Percentiles rank a stretch among this genome's conserved stretches.
These are phyloP conservation scores for Phymorhynchus buccinoides DNA, from an alignment of 1,140 invertebrate species.

Conservation along the genomic window DNA sequence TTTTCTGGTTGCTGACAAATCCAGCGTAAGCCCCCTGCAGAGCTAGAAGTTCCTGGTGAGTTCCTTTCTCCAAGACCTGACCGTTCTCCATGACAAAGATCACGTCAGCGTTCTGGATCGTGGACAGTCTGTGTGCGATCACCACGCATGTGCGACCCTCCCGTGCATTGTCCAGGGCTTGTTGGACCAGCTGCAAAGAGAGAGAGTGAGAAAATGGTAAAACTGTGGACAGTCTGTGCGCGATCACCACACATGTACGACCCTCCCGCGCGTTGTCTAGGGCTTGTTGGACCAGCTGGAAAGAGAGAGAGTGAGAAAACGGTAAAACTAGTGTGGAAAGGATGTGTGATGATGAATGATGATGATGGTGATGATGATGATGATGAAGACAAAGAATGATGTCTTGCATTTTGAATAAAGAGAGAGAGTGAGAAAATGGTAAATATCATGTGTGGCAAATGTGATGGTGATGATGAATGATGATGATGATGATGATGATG, in stretches of 20 bases:
- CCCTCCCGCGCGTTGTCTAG: constrained; percentile 67
- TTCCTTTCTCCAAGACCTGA: constrained; percentile 70
- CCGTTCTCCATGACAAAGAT: constrained; percentile 75
- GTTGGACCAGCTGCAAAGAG: constrained; percentile 66
- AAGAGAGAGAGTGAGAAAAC: no score
- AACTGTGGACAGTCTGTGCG: constrained; percentile 70
- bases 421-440: constrained; percentile 68
- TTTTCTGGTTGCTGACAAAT: constrained; percentile 78
- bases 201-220: no score
- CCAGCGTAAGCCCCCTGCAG: constrained; percentile 68
- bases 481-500: no score
- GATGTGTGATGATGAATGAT: constrained; percentile 61
- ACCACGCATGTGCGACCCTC: constrained; percentile 67
- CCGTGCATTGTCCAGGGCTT: constrained; percentile 67
- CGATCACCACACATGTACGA: constrained; percentile 68
- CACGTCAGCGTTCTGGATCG: constrained; percentile 74
- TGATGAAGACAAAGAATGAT: constrained; percentile 71
- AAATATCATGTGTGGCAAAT: constrained; percentile 59
- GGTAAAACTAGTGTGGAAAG: no score
- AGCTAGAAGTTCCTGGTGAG: constrained; percentile 65
- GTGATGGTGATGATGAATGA: no score
- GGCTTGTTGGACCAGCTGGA: constrained; percentile 68
- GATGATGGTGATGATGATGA: no score
- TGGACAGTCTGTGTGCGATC: constrained; percentile 69
- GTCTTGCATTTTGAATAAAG: constrained; percentile 74